Evolutionary conservation across 2,888 invertebrate genomes (phyloP).

Genomic region (Fragum fragum): DNA sequence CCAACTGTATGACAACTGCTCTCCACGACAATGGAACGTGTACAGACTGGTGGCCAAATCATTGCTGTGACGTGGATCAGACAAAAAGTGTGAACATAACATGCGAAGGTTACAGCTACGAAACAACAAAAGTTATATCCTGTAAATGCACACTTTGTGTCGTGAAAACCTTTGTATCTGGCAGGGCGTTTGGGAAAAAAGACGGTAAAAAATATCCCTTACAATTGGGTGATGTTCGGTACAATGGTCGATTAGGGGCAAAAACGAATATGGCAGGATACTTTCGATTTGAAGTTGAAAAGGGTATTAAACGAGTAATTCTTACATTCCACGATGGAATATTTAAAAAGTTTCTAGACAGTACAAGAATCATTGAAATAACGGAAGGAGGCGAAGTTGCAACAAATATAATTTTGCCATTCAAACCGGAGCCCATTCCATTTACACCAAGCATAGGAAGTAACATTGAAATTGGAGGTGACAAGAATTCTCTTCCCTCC

Average conservation of each 20-base stretch:
- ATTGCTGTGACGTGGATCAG: slow-evolving; percentile 35
- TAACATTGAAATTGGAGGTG: slow-evolving; percentile 14
- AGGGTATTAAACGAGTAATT: slow-evolving; percentile 29
- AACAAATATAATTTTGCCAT: slow-evolving; percentile 19
- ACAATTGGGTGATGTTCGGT: slow-evolving; percentile 27
- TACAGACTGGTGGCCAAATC: slow-evolving; percentile 39
- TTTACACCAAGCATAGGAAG: slow-evolving; percentile 27
- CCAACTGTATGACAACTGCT: slow-evolving; percentile 12
- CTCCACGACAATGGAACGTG: slow-evolving; percentile 37
- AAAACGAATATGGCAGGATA: slow-evolving; percentile 44
- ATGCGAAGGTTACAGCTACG: slow-evolving; percentile 36
- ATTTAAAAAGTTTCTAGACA: slow-evolving; percentile 40
- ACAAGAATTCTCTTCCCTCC: not conserved
- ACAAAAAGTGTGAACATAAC: slow-evolving; percentile 20
- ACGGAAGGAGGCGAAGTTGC: slow-evolving; percentile 24
- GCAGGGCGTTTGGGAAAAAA: slow-evolving; percentile 32
- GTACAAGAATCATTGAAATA: slow-evolving; percentile 39
- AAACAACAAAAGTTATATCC: slow-evolving; percentile 38
- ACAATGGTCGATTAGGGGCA: slow-evolving; percentile 28
- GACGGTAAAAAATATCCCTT: slow-evolving; percentile 42
- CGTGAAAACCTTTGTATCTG: slow-evolving; percentile 20
- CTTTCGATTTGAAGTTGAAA: slow-evolving; percentile 52
- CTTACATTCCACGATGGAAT: slow-evolving; percentile 31
- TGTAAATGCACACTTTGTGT: slow-evolving; percentile 37
- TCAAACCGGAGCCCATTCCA: slow-evolving; percentile 29